Percentiles rank a stretch among this genome's conserved stretches.
These are phyloP conservation scores for Heliconius sara DNA, from an alignment of 2,888 invertebrate genomes.

Conservation along the genomic window DNA sequence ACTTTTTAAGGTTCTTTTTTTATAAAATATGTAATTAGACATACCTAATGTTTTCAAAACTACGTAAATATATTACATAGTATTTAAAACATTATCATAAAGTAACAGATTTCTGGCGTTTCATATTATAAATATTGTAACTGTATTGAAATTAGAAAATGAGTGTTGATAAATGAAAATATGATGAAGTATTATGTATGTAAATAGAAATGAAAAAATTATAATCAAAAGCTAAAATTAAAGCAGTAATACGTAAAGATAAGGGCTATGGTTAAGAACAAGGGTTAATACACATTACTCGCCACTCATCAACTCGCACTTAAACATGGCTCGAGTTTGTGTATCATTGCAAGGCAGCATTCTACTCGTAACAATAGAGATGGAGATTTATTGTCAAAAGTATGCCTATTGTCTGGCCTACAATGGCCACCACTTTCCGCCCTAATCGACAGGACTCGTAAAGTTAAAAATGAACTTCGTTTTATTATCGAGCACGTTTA, in stretches of 20 bases:
- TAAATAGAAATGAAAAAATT: not conserved
- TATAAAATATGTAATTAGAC: no score
- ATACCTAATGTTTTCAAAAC: no score
- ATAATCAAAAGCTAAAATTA: not conserved
- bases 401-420: conserved; percentile 35
- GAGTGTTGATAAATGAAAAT: no score
- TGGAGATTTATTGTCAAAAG: conserved; percentile 37
- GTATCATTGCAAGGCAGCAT: conserved; percentile 21
- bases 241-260: not conserved
- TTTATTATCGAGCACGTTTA: conserved; percentile 13
- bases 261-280: not conserved
- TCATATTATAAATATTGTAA: not conserved
- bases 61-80: not conserved
- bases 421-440: conserved; percentile 34
- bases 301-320: not conserved
- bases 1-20: no score
- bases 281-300: conserved; percentile 17
- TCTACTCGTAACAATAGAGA: conserved; percentile 24
- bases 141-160: no score
- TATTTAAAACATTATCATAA: not conserved
- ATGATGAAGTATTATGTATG: no score
- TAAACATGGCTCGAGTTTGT: conserved; percentile 20
- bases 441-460: conserved; percentile 37
- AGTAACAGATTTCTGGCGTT: not conserved
- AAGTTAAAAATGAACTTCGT: conserved; percentile 24